Base-by-base conservation (phyloP, 1,140 invertebrate genomes). In the Scaptomyza hsui region DNA sequence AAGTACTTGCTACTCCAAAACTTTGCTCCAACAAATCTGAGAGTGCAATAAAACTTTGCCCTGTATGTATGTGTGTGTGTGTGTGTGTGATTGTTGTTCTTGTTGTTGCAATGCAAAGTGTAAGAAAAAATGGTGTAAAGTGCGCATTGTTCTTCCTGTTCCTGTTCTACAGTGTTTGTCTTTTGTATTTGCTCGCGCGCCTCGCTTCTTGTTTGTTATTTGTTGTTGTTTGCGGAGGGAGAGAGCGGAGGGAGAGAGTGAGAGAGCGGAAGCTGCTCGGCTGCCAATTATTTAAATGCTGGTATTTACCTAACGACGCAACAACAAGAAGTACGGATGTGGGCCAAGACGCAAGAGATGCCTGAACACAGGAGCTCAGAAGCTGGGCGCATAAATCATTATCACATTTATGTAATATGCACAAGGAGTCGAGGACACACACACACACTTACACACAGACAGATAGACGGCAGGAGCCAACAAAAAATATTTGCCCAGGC, bases 251-350 rank as follows among this genome's bases (percentile, higher is more conserved):
- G 29, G 32, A 26, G 13, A 4, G 29, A 24, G 41, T 6, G 55
- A 4, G 10, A 48, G 24, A 78, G 70, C 81, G 82, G 82, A 81
- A 86, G 81, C 74, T 78, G 82, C 62, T 59, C 62, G 78, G 74
- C 72, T 81, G 81, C 82, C 82, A 86, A 86, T 86, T 86, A 86
- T 86, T 86, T 88, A 86, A 86, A 86, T 86, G 81, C 81, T 81
- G 82, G 81, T 88, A 86, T 86, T 86, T 86, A 86, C 81, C 80
- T 73, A 86, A 76, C 52, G 62, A 83, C 79, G 67, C 69, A 13
- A 48, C 51, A n/a, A n/a, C 32, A 37, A n/a, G 3, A 37, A 37
- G 12, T 4, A n/a, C 82, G 81, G 82, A 86, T 81, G 82, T 88
- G 82, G 81, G 82, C 77, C 77, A 81, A 79, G 72, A 53, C 57